These are phyloP conservation scores for Porites lutea DNA, from an alignment of 64 coral and sea anemone genomes.

Conservation along the genomic window DNA sequence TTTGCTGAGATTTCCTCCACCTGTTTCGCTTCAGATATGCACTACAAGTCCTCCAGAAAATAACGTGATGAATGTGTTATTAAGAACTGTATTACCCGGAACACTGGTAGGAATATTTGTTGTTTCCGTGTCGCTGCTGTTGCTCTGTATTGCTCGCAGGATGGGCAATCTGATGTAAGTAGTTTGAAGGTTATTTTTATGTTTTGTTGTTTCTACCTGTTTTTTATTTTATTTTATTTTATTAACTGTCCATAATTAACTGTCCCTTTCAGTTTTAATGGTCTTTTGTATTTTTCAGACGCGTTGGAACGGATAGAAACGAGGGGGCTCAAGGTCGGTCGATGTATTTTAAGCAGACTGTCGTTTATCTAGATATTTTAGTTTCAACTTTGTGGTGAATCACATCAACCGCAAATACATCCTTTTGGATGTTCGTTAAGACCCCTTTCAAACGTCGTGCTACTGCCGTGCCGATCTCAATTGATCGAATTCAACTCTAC, in stretches of 20 bases:
- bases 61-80: neutral
- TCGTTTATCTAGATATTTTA: neutral
- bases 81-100: conserved; percentile 23
- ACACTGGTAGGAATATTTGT: conserved; percentile 10
- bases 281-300: neutral
- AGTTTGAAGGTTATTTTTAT: neutral
- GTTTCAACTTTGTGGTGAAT: too few species aligned
- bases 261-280: too few species aligned
- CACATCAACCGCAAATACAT: too few species aligned
- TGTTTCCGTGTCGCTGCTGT: neutral
- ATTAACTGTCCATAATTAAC: too few species aligned
- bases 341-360: neutral
- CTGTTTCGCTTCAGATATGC: neutral
- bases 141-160: neutral
- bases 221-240: too few species aligned
- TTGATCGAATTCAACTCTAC: too few species aligned
- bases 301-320: conserved; percentile 11
- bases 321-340: neutral
- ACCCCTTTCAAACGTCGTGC: too few species aligned
- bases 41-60: neutral
- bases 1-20: neutral
- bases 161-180: conserved; percentile 24
- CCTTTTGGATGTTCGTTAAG: too few species aligned
- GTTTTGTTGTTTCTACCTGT: too few species aligned
- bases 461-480: too few species aligned